Base-by-base conservation (phyloP, 2,797 vertebrate species). In the Siniperca undulata region DNA sequence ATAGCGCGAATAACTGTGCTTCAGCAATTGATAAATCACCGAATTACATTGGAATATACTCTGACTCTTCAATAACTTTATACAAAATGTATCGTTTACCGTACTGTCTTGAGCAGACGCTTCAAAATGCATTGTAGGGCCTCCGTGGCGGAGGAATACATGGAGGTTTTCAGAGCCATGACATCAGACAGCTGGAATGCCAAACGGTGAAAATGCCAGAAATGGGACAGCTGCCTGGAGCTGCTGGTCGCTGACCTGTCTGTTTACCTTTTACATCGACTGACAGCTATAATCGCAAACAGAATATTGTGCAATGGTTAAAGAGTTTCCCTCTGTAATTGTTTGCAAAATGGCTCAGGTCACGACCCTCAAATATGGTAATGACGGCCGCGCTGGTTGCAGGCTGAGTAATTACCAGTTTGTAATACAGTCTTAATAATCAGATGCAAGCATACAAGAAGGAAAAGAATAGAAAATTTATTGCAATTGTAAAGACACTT, bases 151-250 rank as follows among this genome's bases (percentile, higher is more conserved):
- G 93, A 93, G 76, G 93, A 58, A 94, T 93, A 94, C 90, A 71
- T 3, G 27, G 38, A 50, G 83, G 86, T 87, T 94, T 91, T 91
- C 92, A 89, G 95, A 90, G 92, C 91, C 91, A 96, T 98, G 95
- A 98, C 97, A 96, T 98, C 97, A 98, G 96, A 94, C 95, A 93
- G 95, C 93, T 96, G 97, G 97, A 99, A 98, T 98, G 97, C 95
- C 77, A 93, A 93, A 86, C 94, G 89, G 91, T 87, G 96, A 96
- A 97, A 95, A 96, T 96, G 95, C 94, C 87, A 92, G 94, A 94
- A 95, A 93, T 83, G 92, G 89, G 92, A 91, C 95, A 93, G 94
- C 94, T 94, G 94, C 88, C 81, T 88, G 83, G 64, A 85, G 60
- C 84, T 83, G 80, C 74, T 76, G 81, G 64, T 48, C 30, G 81